Conservation (phyloP, 2,113 vertebrate genomes). For the Labeo catla region DNA sequence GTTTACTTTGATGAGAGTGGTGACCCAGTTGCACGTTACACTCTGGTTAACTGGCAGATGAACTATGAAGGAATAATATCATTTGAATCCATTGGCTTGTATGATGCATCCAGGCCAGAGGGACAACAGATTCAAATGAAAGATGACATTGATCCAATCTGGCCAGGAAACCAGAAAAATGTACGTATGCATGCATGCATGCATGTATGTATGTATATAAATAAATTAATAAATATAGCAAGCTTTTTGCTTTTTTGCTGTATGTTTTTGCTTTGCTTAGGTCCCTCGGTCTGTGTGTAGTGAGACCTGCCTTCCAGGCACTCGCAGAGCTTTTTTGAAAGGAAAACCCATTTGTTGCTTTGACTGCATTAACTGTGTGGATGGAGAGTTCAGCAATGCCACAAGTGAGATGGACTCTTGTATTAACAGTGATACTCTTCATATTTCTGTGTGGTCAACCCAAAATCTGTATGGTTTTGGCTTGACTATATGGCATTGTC, state of each 20-base stretch:
- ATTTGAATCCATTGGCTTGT: constrained; percentile 75
- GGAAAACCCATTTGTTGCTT: constrained; percentile 80
- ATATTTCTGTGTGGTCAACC: constrained; percentile 67
- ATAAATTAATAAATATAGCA: not conserved
- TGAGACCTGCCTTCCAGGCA: constrained; percentile 75
- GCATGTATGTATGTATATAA: not conserved
- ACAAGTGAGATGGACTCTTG: constrained; percentile 76
- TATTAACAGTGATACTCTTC: constrained; percentile 64
- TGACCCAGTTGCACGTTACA: constrained; percentile 75
- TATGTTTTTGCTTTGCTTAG: constrained; percentile 66
- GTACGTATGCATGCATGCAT: constrained; percentile 54
- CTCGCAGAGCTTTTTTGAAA: constrained; percentile 71
- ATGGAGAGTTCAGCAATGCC: constrained; percentile 77
- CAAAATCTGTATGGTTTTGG: constrained; percentile 57
- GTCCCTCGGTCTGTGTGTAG: constrained; percentile 77
- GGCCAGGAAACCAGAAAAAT: constrained; percentile 67
- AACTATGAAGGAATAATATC: constrained; percentile 65
- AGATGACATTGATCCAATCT: constrained; percentile 65
- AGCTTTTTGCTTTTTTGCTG: too few species aligned
- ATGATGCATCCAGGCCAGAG: constrained; percentile 72
- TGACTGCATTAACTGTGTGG: constrained; percentile 76
- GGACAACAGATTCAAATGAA: constrained; percentile 75
- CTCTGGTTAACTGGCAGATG: constrained; percentile 78
- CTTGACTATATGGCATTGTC: constrained; percentile 36
- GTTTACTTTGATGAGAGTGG: constrained; percentile 75